Percentiles rank a stretch among this genome's conserved stretches.
Evolutionary conservation across 2,888 invertebrate species (phyloP).

Genomic region (Leptopilina myrica): DNA sequence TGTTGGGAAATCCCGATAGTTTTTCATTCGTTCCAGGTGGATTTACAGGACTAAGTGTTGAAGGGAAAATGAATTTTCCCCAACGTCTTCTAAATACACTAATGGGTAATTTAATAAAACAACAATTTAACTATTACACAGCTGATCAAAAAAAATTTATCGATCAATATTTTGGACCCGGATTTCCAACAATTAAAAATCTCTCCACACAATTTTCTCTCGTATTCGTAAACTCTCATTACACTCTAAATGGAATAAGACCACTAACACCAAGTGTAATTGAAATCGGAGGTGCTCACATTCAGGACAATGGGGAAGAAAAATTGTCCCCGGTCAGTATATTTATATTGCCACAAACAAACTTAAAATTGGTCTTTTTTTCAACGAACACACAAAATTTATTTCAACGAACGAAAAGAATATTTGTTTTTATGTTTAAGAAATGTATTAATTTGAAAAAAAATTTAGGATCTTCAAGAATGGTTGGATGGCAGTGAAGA

Average conservation of each 20-base stretch:
- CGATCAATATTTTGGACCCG: constrained; percentile 60
- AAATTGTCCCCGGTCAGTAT: constrained; percentile 56
- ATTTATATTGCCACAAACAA: too few relatives aligned
- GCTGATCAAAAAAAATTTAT: constrained; percentile 55
- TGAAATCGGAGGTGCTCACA: constrained; percentile 79
- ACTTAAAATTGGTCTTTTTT: too few relatives aligned
- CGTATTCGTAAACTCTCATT: constrained; percentile 79
- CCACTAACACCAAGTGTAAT: constrained; percentile 77
- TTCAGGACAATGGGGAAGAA: constrained; percentile 53
- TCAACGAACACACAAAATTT: too few relatives aligned
- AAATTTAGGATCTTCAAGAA: constrained; percentile 63
- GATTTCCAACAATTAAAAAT: constrained; percentile 54
- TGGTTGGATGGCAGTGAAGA: constrained; percentile 67
- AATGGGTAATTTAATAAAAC: neutral
- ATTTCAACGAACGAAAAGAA: too few relatives aligned
- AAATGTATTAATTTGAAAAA: neutral
- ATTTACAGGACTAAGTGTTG: constrained; percentile 5
- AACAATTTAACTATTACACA: constrained; percentile 46
- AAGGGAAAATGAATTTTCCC: constrained; percentile 46
- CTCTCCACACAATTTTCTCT: constrained; percentile 68
- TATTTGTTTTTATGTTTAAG: too few relatives aligned
- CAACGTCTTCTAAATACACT: constrained; percentile 47
- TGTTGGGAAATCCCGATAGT: constrained; percentile 57
- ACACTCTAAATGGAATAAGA: constrained; percentile 77
- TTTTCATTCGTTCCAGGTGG: constrained; percentile 50